These are phyloP conservation scores for Hystrix brachyura DNA, from an alignment of 2,113 vertebrate genomes.

Conservation along the genomic window DNA sequence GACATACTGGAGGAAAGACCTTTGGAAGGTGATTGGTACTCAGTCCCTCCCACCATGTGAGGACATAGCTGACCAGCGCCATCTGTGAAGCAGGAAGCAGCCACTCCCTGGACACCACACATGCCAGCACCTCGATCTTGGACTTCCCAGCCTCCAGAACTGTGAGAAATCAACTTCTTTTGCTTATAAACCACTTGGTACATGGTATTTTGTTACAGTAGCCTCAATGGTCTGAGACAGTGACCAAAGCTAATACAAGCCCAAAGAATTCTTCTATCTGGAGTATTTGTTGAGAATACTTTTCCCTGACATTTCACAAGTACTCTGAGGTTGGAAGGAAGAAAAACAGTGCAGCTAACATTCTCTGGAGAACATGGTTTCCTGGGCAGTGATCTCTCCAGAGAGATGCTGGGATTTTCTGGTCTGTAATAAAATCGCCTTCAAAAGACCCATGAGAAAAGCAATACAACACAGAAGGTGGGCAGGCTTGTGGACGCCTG, in stretches of 20 bases:
- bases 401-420: constrained; percentile 2
- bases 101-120: not conserved
- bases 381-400: not conserved
- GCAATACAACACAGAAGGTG: not conserved
- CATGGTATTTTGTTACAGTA: not conserved
- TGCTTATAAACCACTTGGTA: not conserved
- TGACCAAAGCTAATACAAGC: not conserved
- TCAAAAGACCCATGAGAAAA: not conserved
- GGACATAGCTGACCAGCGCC: not conserved
- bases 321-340: not conserved
- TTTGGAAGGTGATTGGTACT: not conserved
- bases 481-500: not conserved
- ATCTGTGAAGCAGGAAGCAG: not conserved
- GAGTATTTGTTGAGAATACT: not conserved
- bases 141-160: not conserved
- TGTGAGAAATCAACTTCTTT: not conserved
- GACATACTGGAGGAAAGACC: too few relatives aligned
- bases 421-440: not conserved
- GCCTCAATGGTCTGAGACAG: not conserved
- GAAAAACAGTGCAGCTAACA: not conserved
- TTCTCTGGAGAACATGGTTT: constrained; percentile 42
- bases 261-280: constrained; percentile 1
- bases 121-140: not conserved
- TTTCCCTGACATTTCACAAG: not conserved
- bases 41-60: not conserved